Base-by-base conservation (phyloP, 2,113 vertebrate species). In the Garra rufa region DNA sequence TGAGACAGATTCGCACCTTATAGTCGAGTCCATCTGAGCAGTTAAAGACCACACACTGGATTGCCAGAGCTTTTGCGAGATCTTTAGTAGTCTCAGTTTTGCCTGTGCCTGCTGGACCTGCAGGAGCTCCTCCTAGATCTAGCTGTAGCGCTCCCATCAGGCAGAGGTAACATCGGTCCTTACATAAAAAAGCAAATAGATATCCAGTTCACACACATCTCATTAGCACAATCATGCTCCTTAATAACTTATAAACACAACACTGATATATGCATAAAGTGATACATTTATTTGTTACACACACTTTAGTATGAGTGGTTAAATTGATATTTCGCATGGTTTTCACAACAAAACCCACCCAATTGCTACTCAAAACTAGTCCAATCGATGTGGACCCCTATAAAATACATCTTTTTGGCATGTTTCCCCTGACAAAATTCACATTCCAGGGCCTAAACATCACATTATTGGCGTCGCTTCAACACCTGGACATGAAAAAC, bases 11-110 rank as follows among this genome's bases (percentile, higher is more conserved):
- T 13, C 4, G 6, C 87, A 96, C 96, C 96, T 97, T 97, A 87
- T 97, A 96, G 91, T 97, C 96, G 41, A 97, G 94, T 19, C 96
- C 96, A 83, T 97, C 96, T 0, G 96, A 97, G 82, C 96, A 97
- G 92, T 97, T 97, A 85, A 97, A 97, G 69, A 97, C 96, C 76
- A 97, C 96, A 89, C 96, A 97, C 87, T 97, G 96, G 87, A 97
- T 96, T 86, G 95, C 96, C 38, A 97, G 93, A 6, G 96, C 95
- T 88, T 97, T 97, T 24, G 96, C 96, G 30, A 97, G 92, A 70
- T 97, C 96, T 90, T 97, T 97, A 19, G 95, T 97, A 19, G 96
- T 97, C 91, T 97, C 96, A 0, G 96, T 97, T 91, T 97, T 97
- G 19, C 96, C 96, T 0, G 96, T 97, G 21, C 96, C 96, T 17